A percentile compares a stretch with the other conserved stretches of the same genome.
phyloP scores from a whole-genome alignment of 2,888 invertebrate species.

The Scelioninae gen. 1 region DNA sequence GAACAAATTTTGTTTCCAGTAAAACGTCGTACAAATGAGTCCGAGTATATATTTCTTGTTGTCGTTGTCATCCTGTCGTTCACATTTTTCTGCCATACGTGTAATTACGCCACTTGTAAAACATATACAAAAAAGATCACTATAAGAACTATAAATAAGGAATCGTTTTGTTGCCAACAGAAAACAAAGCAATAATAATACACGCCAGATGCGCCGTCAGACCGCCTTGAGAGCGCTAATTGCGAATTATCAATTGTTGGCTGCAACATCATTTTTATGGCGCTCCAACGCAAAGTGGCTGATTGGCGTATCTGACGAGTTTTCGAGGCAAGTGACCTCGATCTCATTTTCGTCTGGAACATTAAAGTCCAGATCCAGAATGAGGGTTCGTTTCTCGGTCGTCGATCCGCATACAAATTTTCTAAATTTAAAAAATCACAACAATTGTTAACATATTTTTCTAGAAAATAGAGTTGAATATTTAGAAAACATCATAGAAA shows the following conservation, averaged over 20 bases:
- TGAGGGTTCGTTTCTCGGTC: conserved; percentile 27
- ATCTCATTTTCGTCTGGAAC: conserved; percentile 38
- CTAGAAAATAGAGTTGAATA: no score
- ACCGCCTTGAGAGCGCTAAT: conserved; percentile 26
- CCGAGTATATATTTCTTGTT: conserved; percentile 17
- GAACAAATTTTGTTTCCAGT: no score
- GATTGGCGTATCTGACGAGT: conserved; percentile 45
- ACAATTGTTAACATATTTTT: no score
- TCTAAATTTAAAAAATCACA: no score
- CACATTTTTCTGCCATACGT: conserved; percentile 23
- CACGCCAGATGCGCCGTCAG: conserved; percentile 44
- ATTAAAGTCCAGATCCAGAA: conserved; percentile 23
- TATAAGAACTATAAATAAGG: conserved; percentile 19
- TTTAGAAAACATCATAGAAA: no score
- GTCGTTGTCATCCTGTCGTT: conserved; percentile 4
- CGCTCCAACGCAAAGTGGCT: conserved; percentile 11
- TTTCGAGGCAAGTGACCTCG: conserved; percentile 48
- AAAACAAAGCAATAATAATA: conserved; percentile 50
- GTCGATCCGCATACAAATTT: conserved; percentile 8
- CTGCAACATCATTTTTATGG: conserved; percentile 36
- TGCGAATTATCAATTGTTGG: conserved; percentile 53
- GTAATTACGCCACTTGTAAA: conserved; percentile 40
- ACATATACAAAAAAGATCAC: conserved; percentile 14
- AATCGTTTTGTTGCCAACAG: conserved; percentile 16
- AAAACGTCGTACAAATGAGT: conserved; percentile 21